A percentile compares a stretch with the other conserved stretches of the same genome.
phyloP scores from a whole-genome alignment of 2,797 vertebrate genomes.

The Mormyrus proboscirostris region DNA sequence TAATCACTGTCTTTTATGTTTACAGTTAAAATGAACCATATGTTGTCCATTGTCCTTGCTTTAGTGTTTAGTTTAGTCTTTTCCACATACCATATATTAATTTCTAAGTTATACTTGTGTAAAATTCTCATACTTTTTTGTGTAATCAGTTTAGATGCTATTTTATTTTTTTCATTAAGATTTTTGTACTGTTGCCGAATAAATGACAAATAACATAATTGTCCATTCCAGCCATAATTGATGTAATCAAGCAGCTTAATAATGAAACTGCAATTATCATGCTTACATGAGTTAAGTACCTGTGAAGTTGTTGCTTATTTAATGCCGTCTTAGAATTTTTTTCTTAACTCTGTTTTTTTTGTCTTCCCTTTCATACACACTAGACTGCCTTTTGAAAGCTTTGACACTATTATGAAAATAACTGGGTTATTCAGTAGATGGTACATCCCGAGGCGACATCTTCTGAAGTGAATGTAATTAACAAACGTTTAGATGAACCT shows the following conservation, averaged over 20 bases:
- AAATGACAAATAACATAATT: neutral
- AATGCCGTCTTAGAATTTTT: neutral
- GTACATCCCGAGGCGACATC: neutral
- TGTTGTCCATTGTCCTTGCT: neutral
- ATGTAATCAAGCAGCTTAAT: neutral
- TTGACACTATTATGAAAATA: neutral
- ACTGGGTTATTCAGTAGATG: neutral
- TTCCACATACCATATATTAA: neutral
- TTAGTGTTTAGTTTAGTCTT: neutral
- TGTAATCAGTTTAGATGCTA: neutral
- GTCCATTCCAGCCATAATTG: neutral
- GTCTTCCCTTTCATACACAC: conserved; percentile 14
- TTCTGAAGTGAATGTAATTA: neutral
- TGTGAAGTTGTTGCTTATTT: neutral
- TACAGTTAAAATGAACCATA: neutral
- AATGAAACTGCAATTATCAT: neutral
- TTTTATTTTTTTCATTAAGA: neutral
- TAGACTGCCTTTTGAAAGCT: conserved; percentile 12
- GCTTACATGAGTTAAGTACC: neutral
- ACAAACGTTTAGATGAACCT: neutral
- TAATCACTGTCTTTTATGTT: neutral
- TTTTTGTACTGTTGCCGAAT: neutral
- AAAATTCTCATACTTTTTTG: neutral
- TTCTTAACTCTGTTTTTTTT: neutral
- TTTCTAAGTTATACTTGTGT: neutral